phyloP scores from a whole-genome alignment of 2,113 vertebrate species.

The Eptesicus fuscus region DNA sequence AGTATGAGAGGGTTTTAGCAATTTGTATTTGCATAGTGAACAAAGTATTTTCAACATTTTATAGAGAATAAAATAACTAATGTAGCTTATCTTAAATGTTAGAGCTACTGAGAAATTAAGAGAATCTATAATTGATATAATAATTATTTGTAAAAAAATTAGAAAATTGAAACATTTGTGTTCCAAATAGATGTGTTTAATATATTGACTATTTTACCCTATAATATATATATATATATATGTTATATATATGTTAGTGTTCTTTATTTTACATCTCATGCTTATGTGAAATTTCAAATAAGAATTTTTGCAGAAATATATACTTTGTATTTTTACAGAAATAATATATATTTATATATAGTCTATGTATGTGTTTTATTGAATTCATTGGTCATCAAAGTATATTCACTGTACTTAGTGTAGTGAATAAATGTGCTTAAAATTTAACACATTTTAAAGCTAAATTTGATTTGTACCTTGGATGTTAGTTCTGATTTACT shows the following conservation, averaged over 20 bases:
- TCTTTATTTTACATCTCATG: neutral
- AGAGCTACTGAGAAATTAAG: neutral
- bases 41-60: neutral
- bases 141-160: neutral
- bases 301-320: neutral
- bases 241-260: neutral
- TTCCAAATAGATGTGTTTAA: neutral
- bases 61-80: neutral
- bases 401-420: neutral
- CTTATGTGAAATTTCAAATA: neutral
- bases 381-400: neutral
- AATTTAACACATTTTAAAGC: neutral
- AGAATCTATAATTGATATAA: neutral
- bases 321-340: neutral
- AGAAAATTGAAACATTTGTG: neutral
- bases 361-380: neutral
- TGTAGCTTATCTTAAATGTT: neutral
- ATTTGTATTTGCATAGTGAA: neutral
- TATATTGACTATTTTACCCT: neutral
- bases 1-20: neutral
- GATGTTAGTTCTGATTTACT: neutral
- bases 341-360: neutral
- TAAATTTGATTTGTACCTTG: neutral
- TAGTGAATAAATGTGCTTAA: neutral
- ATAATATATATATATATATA: neutral